These are phyloP conservation scores for Xiphorhynchus erythropygius DNA, from an alignment of 2,797 vertebrate species.

Conservation along the genomic window DNA sequence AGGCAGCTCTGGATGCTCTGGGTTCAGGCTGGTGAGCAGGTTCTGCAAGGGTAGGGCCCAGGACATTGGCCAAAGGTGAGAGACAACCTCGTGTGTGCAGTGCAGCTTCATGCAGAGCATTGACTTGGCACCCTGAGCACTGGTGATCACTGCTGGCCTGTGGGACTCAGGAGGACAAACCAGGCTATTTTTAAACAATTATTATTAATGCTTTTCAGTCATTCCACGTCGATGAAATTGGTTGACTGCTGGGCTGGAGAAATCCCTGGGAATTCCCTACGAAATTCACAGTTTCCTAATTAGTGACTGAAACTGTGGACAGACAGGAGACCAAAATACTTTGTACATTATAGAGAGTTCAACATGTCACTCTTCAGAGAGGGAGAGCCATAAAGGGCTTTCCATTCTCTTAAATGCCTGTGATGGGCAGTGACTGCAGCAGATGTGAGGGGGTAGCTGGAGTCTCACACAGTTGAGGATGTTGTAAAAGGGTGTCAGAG, in stretches of 20 bases:
- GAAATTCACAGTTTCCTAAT: background rate
- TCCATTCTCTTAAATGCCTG: background rate
- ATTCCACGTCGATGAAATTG: background rate
- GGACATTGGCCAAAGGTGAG: background rate
- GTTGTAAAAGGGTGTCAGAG: background rate
- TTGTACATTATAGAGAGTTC: fast-evolving
- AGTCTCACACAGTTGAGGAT: background rate
- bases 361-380: fast-evolving
- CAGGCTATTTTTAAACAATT: background rate
- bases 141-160: background rate
- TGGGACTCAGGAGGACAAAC: background rate
- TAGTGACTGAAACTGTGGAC: background rate
- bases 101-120: background rate
- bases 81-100: fast-evolving
- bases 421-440: background rate
- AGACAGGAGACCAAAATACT: background rate
- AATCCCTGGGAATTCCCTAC: background rate
- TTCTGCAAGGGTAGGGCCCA: background rate
- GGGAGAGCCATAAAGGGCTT: background rate
- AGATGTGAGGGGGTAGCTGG: background rate
- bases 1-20: background rate
- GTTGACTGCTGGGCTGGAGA: background rate
- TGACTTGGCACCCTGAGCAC: background rate
- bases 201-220: background rate
- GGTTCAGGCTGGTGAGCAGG: background rate